Percentiles rank a stretch among this genome's conserved stretches.
phyloP scores from a whole-genome alignment of 2,888 invertebrate species.

The Lithophane leautieri region DNA sequence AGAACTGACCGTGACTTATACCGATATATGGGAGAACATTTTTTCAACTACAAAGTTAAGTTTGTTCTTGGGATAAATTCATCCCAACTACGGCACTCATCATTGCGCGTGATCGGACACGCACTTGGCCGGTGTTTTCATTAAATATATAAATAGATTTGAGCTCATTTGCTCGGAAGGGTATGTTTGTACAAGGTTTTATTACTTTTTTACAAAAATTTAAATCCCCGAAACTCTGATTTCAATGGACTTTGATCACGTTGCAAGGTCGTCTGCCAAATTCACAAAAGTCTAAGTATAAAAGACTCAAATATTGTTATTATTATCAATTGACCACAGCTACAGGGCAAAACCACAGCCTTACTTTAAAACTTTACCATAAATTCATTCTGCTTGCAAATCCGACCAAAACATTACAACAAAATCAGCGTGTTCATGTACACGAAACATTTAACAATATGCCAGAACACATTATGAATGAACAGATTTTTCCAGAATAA shows the following conservation, averaged over 20 bases:
- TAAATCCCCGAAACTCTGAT: too few species aligned
- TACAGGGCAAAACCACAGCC: background rate
- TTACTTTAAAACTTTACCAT: background rate
- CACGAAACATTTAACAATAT: conserved; percentile 30
- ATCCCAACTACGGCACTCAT: background rate
- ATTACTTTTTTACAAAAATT: conserved; percentile 7
- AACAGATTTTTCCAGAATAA: conserved; percentile 30
- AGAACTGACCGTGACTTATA: background rate
- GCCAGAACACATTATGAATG: conserved; percentile 28
- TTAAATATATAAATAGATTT: too few species aligned
- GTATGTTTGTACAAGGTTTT: background rate
- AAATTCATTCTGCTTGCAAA: background rate
- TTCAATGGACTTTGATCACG: conserved; percentile 4
- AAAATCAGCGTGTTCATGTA: background rate
- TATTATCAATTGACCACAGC: background rate
- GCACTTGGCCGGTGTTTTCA: background rate
- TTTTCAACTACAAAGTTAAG: background rate
- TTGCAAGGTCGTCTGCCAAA: background rate
- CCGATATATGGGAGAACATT: too few species aligned
- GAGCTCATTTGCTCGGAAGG: too few species aligned
- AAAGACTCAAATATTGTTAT: background rate
- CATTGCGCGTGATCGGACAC: background rate
- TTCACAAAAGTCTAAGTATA: background rate
- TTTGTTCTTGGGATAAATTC: background rate
- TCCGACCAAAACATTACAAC: conserved; percentile 8